Percentiles rank a stretch among this genome's conserved stretches.
Conservation (phyloP, 2,888 invertebrate genomes). For the Polydrusus cervinus region DNA sequence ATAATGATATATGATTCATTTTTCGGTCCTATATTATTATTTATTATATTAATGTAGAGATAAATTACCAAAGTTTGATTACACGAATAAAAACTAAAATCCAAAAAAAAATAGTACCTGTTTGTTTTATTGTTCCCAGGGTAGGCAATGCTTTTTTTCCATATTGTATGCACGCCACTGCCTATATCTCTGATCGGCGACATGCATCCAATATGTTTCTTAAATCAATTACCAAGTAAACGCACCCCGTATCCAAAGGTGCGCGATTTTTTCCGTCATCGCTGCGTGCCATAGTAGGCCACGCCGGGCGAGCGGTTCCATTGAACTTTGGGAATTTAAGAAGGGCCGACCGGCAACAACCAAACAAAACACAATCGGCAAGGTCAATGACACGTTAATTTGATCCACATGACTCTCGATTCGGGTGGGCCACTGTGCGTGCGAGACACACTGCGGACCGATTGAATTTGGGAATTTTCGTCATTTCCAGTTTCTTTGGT, state of each 20-base stretch:
- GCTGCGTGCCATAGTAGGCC: conserved; percentile 22
- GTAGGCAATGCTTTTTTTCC: too few species aligned
- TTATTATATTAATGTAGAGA: too few species aligned
- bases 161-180: too few species aligned
- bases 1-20: too few species aligned
- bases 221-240: not conserved
- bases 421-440: conserved; percentile 28
- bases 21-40: too few species aligned
- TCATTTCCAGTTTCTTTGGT: conserved; percentile 35
- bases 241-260: conserved; percentile 15
- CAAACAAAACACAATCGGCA: conserved; percentile 56
- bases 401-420: conserved; percentile 48
- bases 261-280: conserved; percentile 26
- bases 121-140: too few species aligned
- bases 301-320: conserved; percentile 32
- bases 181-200: too few species aligned
- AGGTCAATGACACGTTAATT: conserved; percentile 61
- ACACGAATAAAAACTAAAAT: too few species aligned
- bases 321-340: conserved; percentile 39
- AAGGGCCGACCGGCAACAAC: conserved; percentile 45
- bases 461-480: conserved; percentile 35
- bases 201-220: not conserved
- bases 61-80: too few species aligned
- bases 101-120: too few species aligned
- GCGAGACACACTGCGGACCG: conserved; percentile 18